Base-by-base conservation (phyloP, 2,797 vertebrate species). In the Lepilemur ruficaudatus region DNA sequence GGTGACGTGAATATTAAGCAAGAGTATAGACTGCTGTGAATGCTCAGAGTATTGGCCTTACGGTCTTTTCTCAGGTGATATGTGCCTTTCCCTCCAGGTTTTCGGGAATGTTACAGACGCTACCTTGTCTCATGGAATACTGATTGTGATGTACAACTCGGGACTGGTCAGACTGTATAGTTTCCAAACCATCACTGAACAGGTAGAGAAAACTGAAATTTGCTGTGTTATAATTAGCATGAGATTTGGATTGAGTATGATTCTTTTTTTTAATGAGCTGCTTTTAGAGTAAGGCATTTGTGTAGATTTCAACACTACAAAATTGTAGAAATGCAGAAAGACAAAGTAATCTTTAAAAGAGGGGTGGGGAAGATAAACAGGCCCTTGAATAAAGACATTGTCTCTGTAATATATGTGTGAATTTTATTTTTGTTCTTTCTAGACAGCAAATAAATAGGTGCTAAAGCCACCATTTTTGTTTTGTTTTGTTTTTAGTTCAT, bases 91-190 rank as follows among this genome's bases (percentile, higher is more conserved):
- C 78, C 97, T 67, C 75, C 98, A 99, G 99, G 98, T 99, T 96
- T 99, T 99, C 99, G 99, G 99, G 91, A 99, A 98, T 89, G 98
- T 99, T 50, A 99, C 99, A 52, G 99, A 99, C 98, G 99, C 99
- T 80, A 98, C 99, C 90, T 97, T 99, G 96, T 99, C 99, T 98
- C 99, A 99, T 96, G 99, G 99, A 89, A 99, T 99, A 96, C 98
- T 99, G 55, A 99, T 99, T 96, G 99, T 99, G 95, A 99, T 99
- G 97, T 98, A 99, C 98, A 99, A 98, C 98, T 98, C 99, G 81
- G 99, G 99, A 96, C 98, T 99, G 95, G 99, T 99, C 95, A 99
- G 98, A 97, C 98, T 99, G 32, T 99, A 99, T 98, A 99, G 99
- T 98, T 99, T 99, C 98, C 99, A 99, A 96, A 98, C 99, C 97